Evolutionary conservation across 2,888 invertebrate species (phyloP).

Genomic region (Aromia moschata): DNA sequence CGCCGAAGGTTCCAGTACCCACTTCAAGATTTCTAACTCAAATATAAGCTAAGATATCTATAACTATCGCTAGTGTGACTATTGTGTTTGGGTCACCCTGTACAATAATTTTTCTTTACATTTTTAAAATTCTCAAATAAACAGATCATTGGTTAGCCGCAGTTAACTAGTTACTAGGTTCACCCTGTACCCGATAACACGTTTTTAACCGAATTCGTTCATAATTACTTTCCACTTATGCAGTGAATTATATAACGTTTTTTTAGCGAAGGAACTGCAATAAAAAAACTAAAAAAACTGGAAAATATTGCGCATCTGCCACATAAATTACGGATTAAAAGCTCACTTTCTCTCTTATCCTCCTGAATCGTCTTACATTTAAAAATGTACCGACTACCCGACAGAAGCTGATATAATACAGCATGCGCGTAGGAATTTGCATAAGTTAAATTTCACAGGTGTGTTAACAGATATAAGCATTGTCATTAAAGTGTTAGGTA

Average conservation of each 20-base stretch:
- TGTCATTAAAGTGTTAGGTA: conserved; percentile 4
- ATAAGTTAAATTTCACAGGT: conserved; percentile 20
- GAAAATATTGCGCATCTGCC: conserved; percentile 4
- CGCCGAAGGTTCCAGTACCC: no score
- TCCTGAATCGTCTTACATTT: conserved; percentile 3
- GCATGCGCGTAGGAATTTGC: conserved; percentile 9
- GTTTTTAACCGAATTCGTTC: background rate
- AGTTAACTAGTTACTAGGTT: no score
- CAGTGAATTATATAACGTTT: background rate
- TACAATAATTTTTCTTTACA: no score
- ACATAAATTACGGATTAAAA: conserved; percentile 4
- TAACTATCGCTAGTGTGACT: no score
- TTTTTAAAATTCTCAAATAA: no score
- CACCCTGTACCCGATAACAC: no score
- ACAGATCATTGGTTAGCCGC: no score
- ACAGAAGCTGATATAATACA: conserved; percentile 1
- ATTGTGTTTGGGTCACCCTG: no score
- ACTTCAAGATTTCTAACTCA: no score
- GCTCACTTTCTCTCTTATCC: conserved; percentile 18
- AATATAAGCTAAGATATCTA: no score
- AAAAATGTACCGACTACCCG: background rate
- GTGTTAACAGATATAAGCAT: conserved; percentile 8
- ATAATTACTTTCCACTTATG: background rate
- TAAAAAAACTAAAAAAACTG: background rate
- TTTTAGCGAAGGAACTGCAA: background rate